Conservation (phyloP, 2,113 vertebrate species). For the Nannobrachium achirus region DNA sequence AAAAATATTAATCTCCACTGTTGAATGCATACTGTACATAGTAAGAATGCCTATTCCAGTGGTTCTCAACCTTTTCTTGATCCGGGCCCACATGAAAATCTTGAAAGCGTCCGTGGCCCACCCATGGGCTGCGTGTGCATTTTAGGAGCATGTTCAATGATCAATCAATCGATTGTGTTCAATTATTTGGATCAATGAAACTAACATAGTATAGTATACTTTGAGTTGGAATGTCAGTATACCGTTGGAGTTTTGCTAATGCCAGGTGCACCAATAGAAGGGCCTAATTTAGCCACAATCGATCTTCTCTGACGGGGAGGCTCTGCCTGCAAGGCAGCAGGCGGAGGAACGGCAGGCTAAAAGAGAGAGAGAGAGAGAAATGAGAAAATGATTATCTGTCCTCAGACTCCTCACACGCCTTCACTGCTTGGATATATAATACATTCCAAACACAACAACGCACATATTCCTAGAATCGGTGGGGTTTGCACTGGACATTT, state of each 20-base stretch:
- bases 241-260: constrained; percentile 43
- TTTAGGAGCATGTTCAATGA: no score
- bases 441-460: neutral
- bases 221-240: neutral
- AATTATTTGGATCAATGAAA: no score
- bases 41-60: neutral
- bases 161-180: no score
- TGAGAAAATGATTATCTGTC: neutral
- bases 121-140: no score
- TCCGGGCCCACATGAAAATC: no score
- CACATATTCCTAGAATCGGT: neutral
- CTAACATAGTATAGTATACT: no score
- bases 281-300: constrained; percentile 12
- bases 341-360: constrained; percentile 29
- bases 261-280: neutral
- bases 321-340: neutral
- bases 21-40: neutral
- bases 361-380: constrained; percentile 1
- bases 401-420: neutral
- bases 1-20: no score
- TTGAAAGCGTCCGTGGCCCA: no score
- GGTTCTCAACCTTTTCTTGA: no score
- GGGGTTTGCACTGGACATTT: neutral
- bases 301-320: constrained; percentile 19
- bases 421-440: neutral